A percentile compares a stretch with the other conserved stretches of the same genome.
Conservation (phyloP, 2,888 invertebrate species). For the Encarsia formosa region DNA sequence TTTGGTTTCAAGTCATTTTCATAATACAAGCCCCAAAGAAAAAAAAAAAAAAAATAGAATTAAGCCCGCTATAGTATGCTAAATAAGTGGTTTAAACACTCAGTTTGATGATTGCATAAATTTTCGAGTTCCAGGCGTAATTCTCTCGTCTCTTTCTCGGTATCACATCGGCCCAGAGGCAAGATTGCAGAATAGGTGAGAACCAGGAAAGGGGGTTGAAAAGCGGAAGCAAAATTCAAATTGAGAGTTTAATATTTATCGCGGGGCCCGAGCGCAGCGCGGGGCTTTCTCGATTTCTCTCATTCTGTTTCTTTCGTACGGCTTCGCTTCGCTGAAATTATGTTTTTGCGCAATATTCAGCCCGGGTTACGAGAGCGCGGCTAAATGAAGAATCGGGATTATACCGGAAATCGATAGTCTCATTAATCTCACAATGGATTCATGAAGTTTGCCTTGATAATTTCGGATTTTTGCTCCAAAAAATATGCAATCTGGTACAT, state of each 20-base stretch:
- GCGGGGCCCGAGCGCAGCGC: too few relatives aligned
- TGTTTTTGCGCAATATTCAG: constrained; percentile 13
- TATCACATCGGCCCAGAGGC: not conserved
- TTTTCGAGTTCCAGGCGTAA: constrained; percentile 23
- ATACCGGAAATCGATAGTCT: constrained; percentile 18
- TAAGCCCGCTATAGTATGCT: too few relatives aligned
- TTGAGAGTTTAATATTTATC: constrained; percentile 45
- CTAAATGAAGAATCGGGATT: constrained; percentile 20
- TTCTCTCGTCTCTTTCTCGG: constrained; percentile 23
- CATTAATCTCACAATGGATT: constrained; percentile 8
- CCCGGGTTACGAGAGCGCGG: constrained; percentile 11
- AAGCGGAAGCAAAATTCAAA: constrained; percentile 41
- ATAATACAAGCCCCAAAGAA: too few relatives aligned
- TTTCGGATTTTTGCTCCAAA: too few relatives aligned
- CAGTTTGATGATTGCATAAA: constrained; percentile 27
- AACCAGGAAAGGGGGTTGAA: constrained; percentile 20
- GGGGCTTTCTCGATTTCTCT: constrained; percentile 2
- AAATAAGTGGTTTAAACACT: constrained; percentile 23
- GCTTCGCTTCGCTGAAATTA: constrained; percentile 14
- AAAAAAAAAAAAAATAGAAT: too few relatives aligned
- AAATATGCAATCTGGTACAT: too few relatives aligned
- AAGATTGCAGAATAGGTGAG: constrained; percentile 14
- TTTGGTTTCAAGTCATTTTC: too few relatives aligned
- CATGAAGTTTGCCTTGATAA: not conserved
- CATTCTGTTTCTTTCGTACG: not conserved